phyloP scores from a whole-genome alignment of 2,888 invertebrate species.

The Drosophila robusta region DNA sequence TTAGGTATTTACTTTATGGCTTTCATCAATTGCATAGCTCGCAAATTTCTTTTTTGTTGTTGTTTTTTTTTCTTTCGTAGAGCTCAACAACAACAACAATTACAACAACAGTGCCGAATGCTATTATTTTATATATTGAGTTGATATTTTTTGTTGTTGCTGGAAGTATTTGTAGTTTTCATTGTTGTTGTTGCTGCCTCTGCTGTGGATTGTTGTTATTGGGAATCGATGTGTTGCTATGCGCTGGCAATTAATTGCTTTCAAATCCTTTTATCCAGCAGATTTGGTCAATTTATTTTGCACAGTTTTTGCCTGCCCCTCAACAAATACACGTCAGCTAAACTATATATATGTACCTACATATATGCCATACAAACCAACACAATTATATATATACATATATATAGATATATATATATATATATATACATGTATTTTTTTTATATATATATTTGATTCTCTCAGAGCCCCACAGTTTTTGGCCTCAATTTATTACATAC shows the following conservation, averaged over 20 bases:
- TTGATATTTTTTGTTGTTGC: constrained; percentile 43
- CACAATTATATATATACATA: background rate
- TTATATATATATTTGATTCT: constrained; percentile 8
- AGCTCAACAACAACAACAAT: background rate
- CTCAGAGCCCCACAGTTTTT: constrained; percentile 26
- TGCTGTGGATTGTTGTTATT: constrained; percentile 30
- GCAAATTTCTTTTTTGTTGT: constrained; percentile 1
- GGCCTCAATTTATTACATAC: constrained; percentile 71
- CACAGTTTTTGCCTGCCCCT: constrained; percentile 51
- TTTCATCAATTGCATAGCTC: constrained; percentile 51
- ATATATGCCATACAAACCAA: background rate
- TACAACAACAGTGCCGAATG: constrained; percentile 17
- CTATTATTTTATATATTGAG: constrained; percentile 40
- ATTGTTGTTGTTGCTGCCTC: constrained; percentile 24
- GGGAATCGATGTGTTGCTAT: constrained; percentile 60
- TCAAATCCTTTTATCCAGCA: constrained; percentile 78
- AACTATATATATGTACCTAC: constrained; percentile 7
- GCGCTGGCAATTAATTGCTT: constrained; percentile 77
- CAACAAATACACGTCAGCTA: constrained; percentile 38
- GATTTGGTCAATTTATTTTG: constrained; percentile 79
- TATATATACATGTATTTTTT: constrained; percentile 9
- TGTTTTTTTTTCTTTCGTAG: background rate
- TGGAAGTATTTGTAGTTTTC: constrained; percentile 32
- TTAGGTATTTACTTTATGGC: constrained; percentile 64
- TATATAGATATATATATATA: constrained; percentile 14